Conservation (phyloP, 2,888 invertebrate species). For the Drosophila cognata region DNA sequence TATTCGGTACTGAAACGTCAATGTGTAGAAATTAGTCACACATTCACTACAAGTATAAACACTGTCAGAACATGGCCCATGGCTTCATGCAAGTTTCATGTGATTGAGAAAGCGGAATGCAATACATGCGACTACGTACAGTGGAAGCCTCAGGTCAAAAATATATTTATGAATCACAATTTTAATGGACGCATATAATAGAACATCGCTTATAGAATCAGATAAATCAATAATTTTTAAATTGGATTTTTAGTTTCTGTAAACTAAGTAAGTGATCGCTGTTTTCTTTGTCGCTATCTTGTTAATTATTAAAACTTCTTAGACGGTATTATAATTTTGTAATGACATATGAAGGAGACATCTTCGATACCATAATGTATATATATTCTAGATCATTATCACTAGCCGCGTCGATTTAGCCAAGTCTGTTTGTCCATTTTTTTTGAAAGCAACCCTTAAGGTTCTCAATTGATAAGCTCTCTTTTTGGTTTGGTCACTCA, state of each 20-base stretch:
- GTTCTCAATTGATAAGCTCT: rapidly evolving
- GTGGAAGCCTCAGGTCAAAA: not conserved
- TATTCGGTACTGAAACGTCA: not conserved
- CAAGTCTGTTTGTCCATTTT: not conserved
- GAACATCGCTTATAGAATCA: not conserved
- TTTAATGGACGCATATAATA: not conserved
- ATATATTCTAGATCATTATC: not conserved
- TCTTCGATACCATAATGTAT: not conserved
- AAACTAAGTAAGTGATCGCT: not conserved
- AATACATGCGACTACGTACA: slow-evolving; percentile 10
- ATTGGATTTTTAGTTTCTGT: not conserved
- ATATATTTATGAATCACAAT: not conserved
- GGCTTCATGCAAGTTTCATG: slow-evolving; percentile 19
- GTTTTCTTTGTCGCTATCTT: not conserved
- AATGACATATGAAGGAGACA: not conserved
- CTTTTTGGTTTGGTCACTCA: not conserved
- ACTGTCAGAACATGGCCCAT: slow-evolving; percentile 14
- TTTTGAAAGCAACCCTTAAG: not conserved
- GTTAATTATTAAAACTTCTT: not conserved
- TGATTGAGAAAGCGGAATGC: slow-evolving; percentile 44
- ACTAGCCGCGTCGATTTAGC: not conserved
- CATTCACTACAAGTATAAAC: not conserved
- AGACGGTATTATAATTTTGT: not conserved
- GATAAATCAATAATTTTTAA: not conserved
- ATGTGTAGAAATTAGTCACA: not conserved